Base-by-base conservation (phyloP, 2,888 invertebrate genomes). In the Sclerodermus sp. region DNA sequence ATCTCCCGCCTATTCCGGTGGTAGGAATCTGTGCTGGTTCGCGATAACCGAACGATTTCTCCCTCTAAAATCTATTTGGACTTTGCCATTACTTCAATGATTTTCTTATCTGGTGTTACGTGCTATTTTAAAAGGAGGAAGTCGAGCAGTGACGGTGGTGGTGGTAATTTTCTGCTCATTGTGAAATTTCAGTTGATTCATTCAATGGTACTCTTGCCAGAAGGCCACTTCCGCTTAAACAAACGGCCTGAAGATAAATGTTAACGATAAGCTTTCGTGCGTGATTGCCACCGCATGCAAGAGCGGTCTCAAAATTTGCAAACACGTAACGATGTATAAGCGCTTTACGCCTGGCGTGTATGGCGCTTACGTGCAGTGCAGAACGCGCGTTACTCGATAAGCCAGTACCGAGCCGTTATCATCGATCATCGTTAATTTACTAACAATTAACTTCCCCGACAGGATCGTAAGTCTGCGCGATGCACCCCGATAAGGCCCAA, bases 401-500 rank as follows among this genome's bases (percentile, higher is more conserved):
- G 57, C 29, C 14, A 51, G 48, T 45, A 54, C 14, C n/a, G 13
- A 6, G 47, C 57, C 51, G 64, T 58, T 63, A 63, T 64, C 64
- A 57, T 63, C 60, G 64, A 63, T 63, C 63, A 63, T 64, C 61
- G 61, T 63, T 64, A 63, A 64, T 13, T 12, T 34, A 34, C 34
- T 12, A 14, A 34, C 34, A 34, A 34, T 34, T 34, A 34, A 8
- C 12, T 16, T 39, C 12, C 14, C 15, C 15, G 39, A 39, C 14
- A 39, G 18, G 39, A 39, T n/a, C 39, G 12, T 14, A 17, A 32
- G 47, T 30, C 34, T 16, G 6, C 12, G 38, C 40, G 44, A 51
- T 53, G 52, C 23, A 8, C 42, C n/a, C 23, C 34, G 29, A 42
- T 51, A 41, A 40, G 48, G 38, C n/a, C 41, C 43, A 31, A 46